Base-by-base conservation (phyloP, 2,888 invertebrate genomes). In the Ptilodon capucinus region DNA sequence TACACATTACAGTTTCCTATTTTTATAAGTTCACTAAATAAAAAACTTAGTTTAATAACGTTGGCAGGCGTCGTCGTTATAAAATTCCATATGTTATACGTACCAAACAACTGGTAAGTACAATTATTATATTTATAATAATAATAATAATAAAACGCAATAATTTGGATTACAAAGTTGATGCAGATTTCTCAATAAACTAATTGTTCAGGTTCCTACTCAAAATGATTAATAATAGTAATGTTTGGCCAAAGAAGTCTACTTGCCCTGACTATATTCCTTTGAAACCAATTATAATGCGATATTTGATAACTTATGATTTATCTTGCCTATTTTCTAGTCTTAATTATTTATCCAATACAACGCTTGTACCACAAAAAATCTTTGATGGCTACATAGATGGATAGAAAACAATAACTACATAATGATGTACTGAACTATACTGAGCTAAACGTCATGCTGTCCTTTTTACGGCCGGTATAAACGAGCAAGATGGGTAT, bases 11-110 rank as follows among this genome's bases (percentile, higher is more conserved):
- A n/a, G n/a, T n/a, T n/a, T n/a, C n/a, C n/a, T n/a, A n/a, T n/a
- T 2, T 23, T 23, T 23, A 5, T 23, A 23, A 23, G 28, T 28
- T 28, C 5, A 1, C 28, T 4, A 28, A 2, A 4, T 7, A 16
- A 4, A 16, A 4, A 16, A 34, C 13, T 19, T 17, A 4, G n/a
- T 48, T 42, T 30, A 6, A 16, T 8, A 34, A 19, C 13, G 28
- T 50, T 60, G 64, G 66, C 61, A 54, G 64, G 74, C 69, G 71
- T 74, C 69, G 71, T 74, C 70, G 68, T 73, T 74, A 64, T 64
- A 66, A 58, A 40, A 16, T 36, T 42, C 25, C 34, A 46, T 35
- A 18, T 36, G 36, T 39, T 40, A 49, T 45, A 40, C 34, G 39
- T 42, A 45, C 34, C 42, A 11, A 9, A 36, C n/a, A 54, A 43